Base-by-base conservation (phyloP, 1,140 invertebrate species). In the Cardiocondyla obscurior region DNA sequence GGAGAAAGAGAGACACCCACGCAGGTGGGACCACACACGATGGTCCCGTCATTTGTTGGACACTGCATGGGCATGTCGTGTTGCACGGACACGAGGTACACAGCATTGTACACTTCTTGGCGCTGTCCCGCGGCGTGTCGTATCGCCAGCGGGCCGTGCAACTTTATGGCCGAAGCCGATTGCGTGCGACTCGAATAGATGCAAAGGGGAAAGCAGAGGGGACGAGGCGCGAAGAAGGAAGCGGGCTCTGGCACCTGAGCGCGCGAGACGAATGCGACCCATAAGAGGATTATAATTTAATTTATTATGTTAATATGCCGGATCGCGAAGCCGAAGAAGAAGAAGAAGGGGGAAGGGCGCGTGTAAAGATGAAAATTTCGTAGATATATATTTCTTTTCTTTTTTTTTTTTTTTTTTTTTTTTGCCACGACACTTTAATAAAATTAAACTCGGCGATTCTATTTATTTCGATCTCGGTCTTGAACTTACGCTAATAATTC, bases 31-130 rank as follows among this genome's bases (percentile, higher is more conserved):
- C 93, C 93, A 93, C 93, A 94, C 93, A 93, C 91, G 91, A 92
- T 82, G 92, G 89, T 92, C 91, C 90, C 92, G 92, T 94, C 93
- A 94, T 93, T 94, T 94, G 93, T 93, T 90, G 92, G 91, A 93
- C 92, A 92, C 86, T 88, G 89, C 89, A 87, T 85, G 91, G 89
- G 86, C 92, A 92, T 90, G 90, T 91, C 90, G 89, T 92, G 89
- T 90, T 90, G 90, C 87, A 90, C 74, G 88, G 84, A 89, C 86
- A 88, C 85, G 82, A 73, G 85, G 84, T 90, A 92, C 90, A 92
- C 87, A 89, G 86, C 89, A 90, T 92, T 92, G 87, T 92, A 91
- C 90, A 89, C 89, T 89, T 90, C 90, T 91, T 87, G 84, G 86
- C 85, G 84, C 90, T 92, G 90, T 93, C 92, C 88, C 90, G 82